These are phyloP conservation scores for Hassar affinis DNA, from an alignment of 2,113 vertebrate genomes.

Conservation along the genomic window DNA sequence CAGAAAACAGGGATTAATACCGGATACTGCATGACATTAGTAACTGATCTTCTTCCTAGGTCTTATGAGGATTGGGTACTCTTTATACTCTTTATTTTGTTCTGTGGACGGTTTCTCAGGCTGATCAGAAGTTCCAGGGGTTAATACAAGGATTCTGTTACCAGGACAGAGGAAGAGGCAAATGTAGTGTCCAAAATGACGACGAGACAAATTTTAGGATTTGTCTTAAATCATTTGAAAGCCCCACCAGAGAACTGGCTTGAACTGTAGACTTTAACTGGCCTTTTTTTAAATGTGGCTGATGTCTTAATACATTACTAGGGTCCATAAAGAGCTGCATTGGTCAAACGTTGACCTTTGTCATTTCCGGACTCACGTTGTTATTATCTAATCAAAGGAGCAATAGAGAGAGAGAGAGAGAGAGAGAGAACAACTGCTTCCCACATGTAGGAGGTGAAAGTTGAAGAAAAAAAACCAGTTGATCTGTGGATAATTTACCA, in stretches of 20 bases:
- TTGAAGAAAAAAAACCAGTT: conserved; percentile 1
- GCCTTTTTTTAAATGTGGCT: background rate
- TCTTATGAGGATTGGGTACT: background rate
- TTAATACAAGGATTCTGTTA: background rate
- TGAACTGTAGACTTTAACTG: background rate
- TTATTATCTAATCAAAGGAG: conserved; percentile 69
- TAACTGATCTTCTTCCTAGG: background rate
- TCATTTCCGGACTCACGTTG: conserved; percentile 63
- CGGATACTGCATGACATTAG: background rate
- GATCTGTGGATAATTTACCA: background rate
- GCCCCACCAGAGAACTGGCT: background rate
- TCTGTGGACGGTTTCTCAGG: background rate
- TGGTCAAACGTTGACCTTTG: conserved; percentile 71
- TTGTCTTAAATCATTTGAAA: background rate
- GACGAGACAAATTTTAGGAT: background rate
- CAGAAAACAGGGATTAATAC: background rate
- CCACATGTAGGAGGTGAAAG: conserved; percentile 31
- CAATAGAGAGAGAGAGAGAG: conserved; percentile 52
- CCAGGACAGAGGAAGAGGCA: background rate
- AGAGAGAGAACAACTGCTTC: background rate
- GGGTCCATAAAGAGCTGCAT: conserved; percentile 61
- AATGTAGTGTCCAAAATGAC: background rate
- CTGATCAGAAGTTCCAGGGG: background rate
- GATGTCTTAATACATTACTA: conserved; percentile 67
- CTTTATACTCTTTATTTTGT: background rate